phyloP scores from a whole-genome alignment of 2,113 vertebrate species.

The Tragelaphus buxtoni region DNA sequence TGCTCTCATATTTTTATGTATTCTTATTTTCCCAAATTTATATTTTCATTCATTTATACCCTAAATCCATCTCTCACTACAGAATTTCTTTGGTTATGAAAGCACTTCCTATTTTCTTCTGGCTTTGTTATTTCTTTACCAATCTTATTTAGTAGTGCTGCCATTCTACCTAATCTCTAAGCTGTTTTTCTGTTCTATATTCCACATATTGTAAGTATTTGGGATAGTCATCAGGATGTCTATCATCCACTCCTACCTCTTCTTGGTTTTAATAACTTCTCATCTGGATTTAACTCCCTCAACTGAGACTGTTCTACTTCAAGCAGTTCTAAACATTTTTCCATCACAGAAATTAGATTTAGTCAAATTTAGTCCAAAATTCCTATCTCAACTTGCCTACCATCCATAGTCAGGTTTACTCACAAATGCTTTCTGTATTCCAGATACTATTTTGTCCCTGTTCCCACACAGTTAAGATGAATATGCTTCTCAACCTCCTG shows the following conservation, averaged over 20 bases:
- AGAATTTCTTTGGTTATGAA: constrained; percentile 13
- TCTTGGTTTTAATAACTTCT: constrained; percentile 22
- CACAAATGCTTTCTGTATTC: neutral
- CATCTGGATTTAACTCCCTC: neutral
- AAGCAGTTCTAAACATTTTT: constrained; percentile 5
- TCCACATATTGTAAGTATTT: neutral
- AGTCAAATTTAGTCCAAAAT: constrained; percentile 42
- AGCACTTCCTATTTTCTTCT: neutral
- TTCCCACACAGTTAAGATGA: constrained; percentile 32
- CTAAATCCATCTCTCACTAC: neutral
- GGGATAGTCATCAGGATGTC: neutral
- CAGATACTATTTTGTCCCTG: neutral
- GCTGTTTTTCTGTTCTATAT: neutral
- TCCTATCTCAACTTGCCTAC: constrained; percentile 1
- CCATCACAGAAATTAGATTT: neutral
- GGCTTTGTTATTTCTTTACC: constrained; percentile 1
- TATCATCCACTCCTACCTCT: neutral
- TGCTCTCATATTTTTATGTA: neutral
- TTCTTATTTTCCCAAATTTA: neutral
- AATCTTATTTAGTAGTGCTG: neutral
- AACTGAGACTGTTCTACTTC: neutral
- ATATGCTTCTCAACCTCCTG: neutral
- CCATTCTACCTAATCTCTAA: neutral
- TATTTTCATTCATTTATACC: constrained; percentile 36
- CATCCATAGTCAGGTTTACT: neutral